A percentile compares a stretch with the other conserved stretches of the same genome.
phyloP scores from a whole-genome alignment of 2,888 invertebrate genomes.

The Physocephala rufipes region DNA sequence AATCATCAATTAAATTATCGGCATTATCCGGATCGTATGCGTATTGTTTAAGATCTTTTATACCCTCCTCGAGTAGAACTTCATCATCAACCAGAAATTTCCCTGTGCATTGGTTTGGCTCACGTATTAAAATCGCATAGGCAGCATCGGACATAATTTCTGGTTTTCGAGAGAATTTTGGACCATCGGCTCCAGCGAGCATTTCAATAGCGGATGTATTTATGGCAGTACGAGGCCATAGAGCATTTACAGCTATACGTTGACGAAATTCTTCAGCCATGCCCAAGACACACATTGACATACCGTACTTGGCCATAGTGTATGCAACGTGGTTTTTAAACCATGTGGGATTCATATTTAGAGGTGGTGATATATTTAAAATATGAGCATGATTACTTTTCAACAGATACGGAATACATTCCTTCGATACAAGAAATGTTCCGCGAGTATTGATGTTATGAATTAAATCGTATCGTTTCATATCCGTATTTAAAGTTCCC shows the following conservation, averaged over 20 bases:
- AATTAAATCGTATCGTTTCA: slow-evolving; percentile 98
- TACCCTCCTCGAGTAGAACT: slow-evolving; percentile 79
- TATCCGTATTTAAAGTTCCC: slow-evolving; percentile 83
- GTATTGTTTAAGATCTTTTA: slow-evolving; percentile 86
- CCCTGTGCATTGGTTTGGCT: slow-evolving; percentile 82
- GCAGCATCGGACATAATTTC: slow-evolving; percentile 66
- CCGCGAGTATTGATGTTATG: slow-evolving; percentile 93
- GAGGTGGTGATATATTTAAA: slow-evolving; percentile 92
- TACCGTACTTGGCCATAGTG: slow-evolving; percentile 98
- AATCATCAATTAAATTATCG: slow-evolving; percentile 82
- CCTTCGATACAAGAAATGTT: slow-evolving; percentile 93
- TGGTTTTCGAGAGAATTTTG: slow-evolving; percentile 61
- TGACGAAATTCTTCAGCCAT: slow-evolving; percentile 93
- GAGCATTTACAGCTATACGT: slow-evolving; percentile 90
- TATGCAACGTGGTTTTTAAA: slow-evolving; percentile 91
- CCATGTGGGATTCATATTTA: slow-evolving; percentile 90
- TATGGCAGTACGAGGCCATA: slow-evolving; percentile 96
- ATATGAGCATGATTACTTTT: slow-evolving; percentile 93
- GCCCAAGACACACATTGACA: slow-evolving; percentile 98
- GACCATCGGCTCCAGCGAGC: slow-evolving; percentile 72
- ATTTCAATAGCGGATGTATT: slow-evolving; percentile 93
- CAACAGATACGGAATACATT: slow-evolving; percentile 86
- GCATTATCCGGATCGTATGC: slow-evolving; percentile 79
- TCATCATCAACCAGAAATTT: slow-evolving; percentile 95
- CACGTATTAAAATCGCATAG: slow-evolving; percentile 68